Base-by-base conservation (phyloP, 2,113 vertebrate species). In the Struthio camelus region DNA sequence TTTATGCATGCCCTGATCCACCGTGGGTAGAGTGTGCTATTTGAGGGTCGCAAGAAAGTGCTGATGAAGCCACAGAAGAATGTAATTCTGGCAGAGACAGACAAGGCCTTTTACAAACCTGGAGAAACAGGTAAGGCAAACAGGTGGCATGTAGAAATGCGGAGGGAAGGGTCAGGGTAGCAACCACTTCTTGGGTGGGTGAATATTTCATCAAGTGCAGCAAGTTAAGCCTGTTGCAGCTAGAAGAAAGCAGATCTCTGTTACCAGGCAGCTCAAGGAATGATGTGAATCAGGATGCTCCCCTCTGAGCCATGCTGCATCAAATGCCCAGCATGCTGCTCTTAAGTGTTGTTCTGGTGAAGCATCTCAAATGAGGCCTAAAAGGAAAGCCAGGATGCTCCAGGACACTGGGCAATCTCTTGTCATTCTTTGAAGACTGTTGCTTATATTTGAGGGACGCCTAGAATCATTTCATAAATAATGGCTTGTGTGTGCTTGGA, bases 81-180 rank as follows among this genome's bases (percentile, higher is more conserved):
- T 20, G 23, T 89, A 34, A 54, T 93, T 19, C 89, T 98, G 50
- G 18, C 98, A 38, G 94, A 97, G 69, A 98, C 96, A 25, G 97
- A 98, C 84, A 97, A 98, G 58, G 79, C 15, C 17, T n/a, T 97
- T 61, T 97, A 98, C 70, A 97, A 84, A 51, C 95, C 97, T 46
- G 96, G 93, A 87, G 72, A 94, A 77, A 91, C 42, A 88, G 96
- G 89, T 87, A 93, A 75, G 88, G 48, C 38, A 79, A 77, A 42
- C 81, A 78, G 18, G 53, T 0, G 1, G 13, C 11, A 76, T 28
- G 5, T 18, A 14, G 72, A 81, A 77, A 82, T 48, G 6, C 10
- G 25, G 40, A 62, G 15, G 36, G 14, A 86, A 53, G 23, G n/a
- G 32, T 44, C 42, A 59, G 70, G 19, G 17, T 6, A 75, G 24